Percentiles rank a stretch among this genome's conserved stretches.
These are phyloP conservation scores for Sminthurinus signatus DNA, from an alignment of 1,140 invertebrate genomes.

Conservation along the genomic window DNA sequence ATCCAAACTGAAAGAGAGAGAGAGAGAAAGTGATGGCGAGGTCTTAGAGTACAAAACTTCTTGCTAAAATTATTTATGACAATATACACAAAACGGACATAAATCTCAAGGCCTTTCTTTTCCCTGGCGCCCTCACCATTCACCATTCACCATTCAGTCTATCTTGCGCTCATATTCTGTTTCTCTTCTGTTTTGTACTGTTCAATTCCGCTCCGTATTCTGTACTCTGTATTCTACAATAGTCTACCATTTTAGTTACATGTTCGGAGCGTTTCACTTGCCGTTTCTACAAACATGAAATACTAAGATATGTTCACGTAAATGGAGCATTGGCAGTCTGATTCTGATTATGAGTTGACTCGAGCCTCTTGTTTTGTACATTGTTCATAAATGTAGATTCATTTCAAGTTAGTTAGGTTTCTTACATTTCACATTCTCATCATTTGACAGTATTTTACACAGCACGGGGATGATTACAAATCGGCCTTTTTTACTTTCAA, in stretches of 20 bases:
- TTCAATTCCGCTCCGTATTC: not conserved
- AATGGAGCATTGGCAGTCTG: not conserved
- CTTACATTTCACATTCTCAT: no score
- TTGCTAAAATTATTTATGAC: constrained; percentile 37
- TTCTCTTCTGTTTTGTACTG: constrained; percentile 2
- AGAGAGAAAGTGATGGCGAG: no score
- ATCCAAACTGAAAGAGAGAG: no score
- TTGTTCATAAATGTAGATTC: not conserved
- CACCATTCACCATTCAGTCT: not conserved
- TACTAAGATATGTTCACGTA: no score
- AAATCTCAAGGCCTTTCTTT: constrained; percentile 27
- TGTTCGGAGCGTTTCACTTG: no score
- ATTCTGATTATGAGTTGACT: not conserved
- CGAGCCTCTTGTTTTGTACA: not conserved
- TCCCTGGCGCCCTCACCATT: constrained; percentile 5
- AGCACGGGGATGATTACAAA: no score
- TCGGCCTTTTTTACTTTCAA: no score
- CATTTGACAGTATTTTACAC: no score
- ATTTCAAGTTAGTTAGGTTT: no score
- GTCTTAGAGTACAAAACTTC: no score
- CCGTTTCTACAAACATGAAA: no score
- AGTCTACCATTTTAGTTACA: not conserved
- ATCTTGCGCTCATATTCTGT: not conserved
- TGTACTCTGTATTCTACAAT: not conserved
- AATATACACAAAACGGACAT: constrained; percentile 36